Base-by-base conservation (phyloP, 2,113 vertebrate species). In the Nerophis lumbriciformis region DNA sequence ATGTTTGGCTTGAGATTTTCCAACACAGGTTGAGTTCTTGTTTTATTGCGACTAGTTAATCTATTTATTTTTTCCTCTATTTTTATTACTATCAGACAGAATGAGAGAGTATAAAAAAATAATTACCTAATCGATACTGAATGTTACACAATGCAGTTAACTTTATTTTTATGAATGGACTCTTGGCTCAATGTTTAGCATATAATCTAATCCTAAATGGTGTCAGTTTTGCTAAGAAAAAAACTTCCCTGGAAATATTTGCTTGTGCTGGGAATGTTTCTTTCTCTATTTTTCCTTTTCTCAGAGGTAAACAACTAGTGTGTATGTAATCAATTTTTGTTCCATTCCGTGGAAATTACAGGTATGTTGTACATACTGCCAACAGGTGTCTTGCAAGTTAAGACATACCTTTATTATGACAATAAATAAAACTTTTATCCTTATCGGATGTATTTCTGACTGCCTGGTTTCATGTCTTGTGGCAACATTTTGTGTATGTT, bases 331-430 rank as follows among this genome's bases (percentile, higher is more conserved):
- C 91, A 88, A 84, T 88, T 86, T 87, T 88, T 89, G 91, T 92
- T 92, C 92, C 92, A 92, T 93, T 94, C 92, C 88, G 90, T 91
- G 91, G 91, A 95, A 92, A 91, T 92, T 93, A 92, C 91, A 93
- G 91, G 93, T 95, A 95, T 95, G 94, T 97, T 95, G 94, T 96
- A 96, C 94, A 96, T 97, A 97, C 94, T 93, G 92, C 93, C 91
- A 91, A 92, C 78, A 91, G 90, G 90, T 93, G 93, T 95, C 94
- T 94, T 94, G 92, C 93, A 94, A 95, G 93, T 93, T 95, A 90
- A 97, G 93, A 92, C 93, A 91, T 91, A 90, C 90, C 93, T 96
- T 97, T 94, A 94, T 93, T 94, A 94, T 94, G 88, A 94, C 91
- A 94, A 93, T 94, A 94, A 97, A 95, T 93, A 96, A 94, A 94